Conservation (phyloP, 2,888 invertebrate genomes). For the Cylloceria caligata region DNA sequence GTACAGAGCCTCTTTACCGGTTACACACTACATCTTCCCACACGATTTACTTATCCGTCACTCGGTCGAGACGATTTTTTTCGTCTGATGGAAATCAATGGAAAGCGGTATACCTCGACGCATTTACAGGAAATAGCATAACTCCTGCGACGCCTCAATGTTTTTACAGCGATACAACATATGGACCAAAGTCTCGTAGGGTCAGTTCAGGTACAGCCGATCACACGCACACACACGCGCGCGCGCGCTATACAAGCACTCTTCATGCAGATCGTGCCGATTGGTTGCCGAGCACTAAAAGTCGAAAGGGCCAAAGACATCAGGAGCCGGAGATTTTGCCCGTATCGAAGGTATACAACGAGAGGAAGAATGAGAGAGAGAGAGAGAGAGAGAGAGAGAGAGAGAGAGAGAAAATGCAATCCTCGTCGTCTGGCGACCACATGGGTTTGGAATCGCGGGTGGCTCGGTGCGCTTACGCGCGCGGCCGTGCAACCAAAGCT, state of each 20-base stretch:
- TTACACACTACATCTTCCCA: slow-evolving; percentile 50
- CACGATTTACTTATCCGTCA: slow-evolving; percentile 56
- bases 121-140: slow-evolving; percentile 50
- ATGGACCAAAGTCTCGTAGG: not conserved
- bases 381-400: slow-evolving; percentile 21
- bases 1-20: not conserved
- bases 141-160: not conserved
- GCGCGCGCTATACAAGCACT: not conserved
- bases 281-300: slow-evolving; percentile 62
- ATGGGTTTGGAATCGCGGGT: slow-evolving; percentile 41
- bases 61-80: slow-evolving; percentile 39
- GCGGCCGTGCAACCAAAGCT: slow-evolving; percentile 35
- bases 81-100: slow-evolving; percentile 59
- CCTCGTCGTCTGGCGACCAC: slow-evolving; percentile 62
- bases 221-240: not conserved
- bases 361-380: slow-evolving; percentile 1
- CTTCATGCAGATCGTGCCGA: slow-evolving; percentile 71
- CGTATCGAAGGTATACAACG: slow-evolving; percentile 4
- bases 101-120: slow-evolving; percentile 36
- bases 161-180: slow-evolving; percentile 21
- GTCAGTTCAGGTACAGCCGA: slow-evolving; percentile 2
- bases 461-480: slow-evolving; percentile 48
- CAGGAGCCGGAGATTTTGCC: slow-evolving; percentile 28
- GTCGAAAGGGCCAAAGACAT: slow-evolving; percentile 55
- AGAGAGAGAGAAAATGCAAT: slow-evolving; percentile 18